Evolutionary conservation across 92 coral and sea anemone species (phyloP), one percentile per base, ranked within the genome.

Genomic region (Umimayanthus chanpuru): DNA sequence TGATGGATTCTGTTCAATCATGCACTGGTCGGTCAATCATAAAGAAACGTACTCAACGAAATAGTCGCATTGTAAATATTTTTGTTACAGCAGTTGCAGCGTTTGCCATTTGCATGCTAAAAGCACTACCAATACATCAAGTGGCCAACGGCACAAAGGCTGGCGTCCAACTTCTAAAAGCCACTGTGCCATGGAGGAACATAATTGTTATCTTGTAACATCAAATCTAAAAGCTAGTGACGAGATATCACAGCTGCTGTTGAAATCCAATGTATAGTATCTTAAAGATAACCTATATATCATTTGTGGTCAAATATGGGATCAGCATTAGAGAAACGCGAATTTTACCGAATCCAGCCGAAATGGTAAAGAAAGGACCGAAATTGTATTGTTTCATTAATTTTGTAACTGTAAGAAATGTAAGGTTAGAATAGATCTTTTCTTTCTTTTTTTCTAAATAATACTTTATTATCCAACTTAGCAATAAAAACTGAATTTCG

Each of bases 1-100:
- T 94, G 79, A 47, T 79, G n/a, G 86, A 87, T 30, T 82, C 83
- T 5, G 92, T 90, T 41, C 81, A 86, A 9, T 66, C 92, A 6
- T 67, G 80, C 18, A 87, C 86, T 44, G 94, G 96, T 4, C 71
- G 82, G 21, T 88, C 88, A 41, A 76, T 90, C 88, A 74, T 90
- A 8, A 92, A 90, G 75, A 79, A 89, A 30, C 94, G 98, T 9
- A 93, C 93, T 10, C 96, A 88, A 43, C 87, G 98, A 15, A 96
- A 96, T 73, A 80, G 90, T 9, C 94, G 96, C 80, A 92, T 94
- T 43, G 95, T 96, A 9, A 94, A 94, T 65, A 94, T 92, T 67
- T 96, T 96, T 30, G 93, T 91, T 50, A 89, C 95, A 23, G 98
- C 98, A 0, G 98, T 96, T 1, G 82, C 86, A n/a, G 95, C 93